These are phyloP conservation scores for Lepilemur septentrionalis DNA, from an alignment of 2,797 vertebrate genomes.

Conservation along the genomic window DNA sequence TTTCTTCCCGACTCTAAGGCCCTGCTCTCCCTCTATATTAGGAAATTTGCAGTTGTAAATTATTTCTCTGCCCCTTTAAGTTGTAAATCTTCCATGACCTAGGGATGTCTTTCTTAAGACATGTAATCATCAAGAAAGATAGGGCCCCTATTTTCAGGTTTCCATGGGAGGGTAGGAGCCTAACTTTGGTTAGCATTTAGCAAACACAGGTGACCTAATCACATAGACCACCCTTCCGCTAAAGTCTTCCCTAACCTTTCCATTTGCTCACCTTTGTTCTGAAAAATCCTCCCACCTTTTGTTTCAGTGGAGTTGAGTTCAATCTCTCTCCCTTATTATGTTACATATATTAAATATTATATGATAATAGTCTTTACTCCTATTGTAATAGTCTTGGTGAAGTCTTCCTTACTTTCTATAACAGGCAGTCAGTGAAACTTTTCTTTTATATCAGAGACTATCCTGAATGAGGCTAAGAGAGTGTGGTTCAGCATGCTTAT, in stretches of 20 bases:
- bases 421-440: neutral
- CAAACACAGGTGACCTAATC: neutral
- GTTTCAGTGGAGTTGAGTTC: neutral
- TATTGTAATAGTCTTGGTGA: neutral
- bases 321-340: neutral
- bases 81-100: neutral
- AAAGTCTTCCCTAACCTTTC: neutral
- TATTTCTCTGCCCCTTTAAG: neutral
- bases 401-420: neutral
- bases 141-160: neutral
- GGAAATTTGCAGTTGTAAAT: neutral
- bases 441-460: neutral
- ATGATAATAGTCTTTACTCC: neutral
- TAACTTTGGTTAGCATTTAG: neutral
- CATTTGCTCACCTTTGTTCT: neutral
- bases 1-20: neutral
- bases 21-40: neutral
- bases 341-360: too few relatives aligned
- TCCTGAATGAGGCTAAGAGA: neutral
- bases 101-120: neutral
- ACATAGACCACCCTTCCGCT: neutral
- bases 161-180: neutral
- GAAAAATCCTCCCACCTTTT: neutral
- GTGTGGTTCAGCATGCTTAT: neutral
- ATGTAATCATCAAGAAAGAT: neutral